Evolutionary conservation across 2,113 vertebrate genomes (phyloP).

Genomic region (Pomatostomus ruficeps): DNA sequence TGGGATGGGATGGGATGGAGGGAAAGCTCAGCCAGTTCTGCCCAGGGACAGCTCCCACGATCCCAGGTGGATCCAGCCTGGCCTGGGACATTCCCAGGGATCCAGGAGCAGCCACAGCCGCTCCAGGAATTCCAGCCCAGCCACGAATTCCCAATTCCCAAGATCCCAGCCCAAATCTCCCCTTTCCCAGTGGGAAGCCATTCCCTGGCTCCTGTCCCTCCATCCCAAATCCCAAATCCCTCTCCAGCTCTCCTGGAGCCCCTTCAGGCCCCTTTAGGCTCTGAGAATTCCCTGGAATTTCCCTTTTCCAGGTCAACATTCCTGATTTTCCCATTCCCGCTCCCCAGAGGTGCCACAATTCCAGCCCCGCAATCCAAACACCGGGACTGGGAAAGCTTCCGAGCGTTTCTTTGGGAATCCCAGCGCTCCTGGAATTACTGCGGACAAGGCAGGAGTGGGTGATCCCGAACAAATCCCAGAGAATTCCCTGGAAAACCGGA

Average conservation of each 20-base stretch:
- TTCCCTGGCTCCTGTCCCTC: background rate
- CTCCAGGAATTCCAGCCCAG: background rate
- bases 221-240: background rate
- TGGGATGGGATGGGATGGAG: no score
- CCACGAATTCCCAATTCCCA: background rate
- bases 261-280: background rate
- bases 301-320: background rate
- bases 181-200: background rate
- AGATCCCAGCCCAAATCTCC: background rate
- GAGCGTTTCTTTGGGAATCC: background rate
- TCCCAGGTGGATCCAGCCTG: fast-evolving
- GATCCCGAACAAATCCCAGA: background rate
- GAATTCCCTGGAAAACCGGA: background rate
- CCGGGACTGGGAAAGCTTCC: background rate
- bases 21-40: background rate
- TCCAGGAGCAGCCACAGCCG: background rate
- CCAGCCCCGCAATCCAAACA: background rate
- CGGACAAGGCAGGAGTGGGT: background rate
- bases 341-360: background rate
- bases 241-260: background rate
- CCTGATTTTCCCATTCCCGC: background rate
- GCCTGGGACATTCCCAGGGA: background rate
- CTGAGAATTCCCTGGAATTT: fast-evolving
- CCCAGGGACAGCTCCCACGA: background rate
- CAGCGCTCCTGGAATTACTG: background rate